phyloP scores from a whole-genome alignment of 2,888 invertebrate genomes.

The Microplitis deprimator region DNA sequence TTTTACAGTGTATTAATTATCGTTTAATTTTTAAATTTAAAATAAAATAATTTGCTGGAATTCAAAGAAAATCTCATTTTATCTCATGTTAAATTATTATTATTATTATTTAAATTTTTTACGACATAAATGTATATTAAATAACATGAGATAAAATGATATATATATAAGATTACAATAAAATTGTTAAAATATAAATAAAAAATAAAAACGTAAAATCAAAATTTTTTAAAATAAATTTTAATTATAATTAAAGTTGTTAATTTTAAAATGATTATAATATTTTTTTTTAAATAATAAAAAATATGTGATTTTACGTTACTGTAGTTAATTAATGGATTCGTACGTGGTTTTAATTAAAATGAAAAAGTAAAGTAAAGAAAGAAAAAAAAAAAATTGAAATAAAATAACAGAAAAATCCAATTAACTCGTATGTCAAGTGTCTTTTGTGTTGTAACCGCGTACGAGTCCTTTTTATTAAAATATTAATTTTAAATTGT shows the following conservation, averaged over 20 bases:
- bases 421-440: neutral
- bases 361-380: constrained; percentile 5
- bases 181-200: neutral
- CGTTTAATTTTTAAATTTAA: neutral
- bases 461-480: constrained; percentile 38
- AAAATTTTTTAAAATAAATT: constrained; percentile 9
- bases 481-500: constrained; percentile 8
- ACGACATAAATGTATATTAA: neutral
- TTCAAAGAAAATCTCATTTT: constrained; percentile 11
- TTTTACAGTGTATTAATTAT: too few relatives aligned
- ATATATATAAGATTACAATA: neutral
- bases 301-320: constrained; percentile 32
- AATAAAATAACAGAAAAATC: neutral
- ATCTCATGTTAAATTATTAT: constrained; percentile 4
- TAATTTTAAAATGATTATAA: neutral
- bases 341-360: constrained; percentile 21
- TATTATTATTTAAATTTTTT: neutral
- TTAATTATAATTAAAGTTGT: neutral
- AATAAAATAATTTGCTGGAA: constrained; percentile 2
- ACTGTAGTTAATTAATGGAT: constrained; percentile 15
- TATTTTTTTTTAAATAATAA: neutral
- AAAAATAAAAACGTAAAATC: constrained; percentile 15
- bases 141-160: neutral
- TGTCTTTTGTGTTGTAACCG: constrained; percentile 15
- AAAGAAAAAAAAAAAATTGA: neutral